Evolutionary conservation across 2,888 invertebrate species (phyloP).

Genomic region (Drosophila conformis): DNA sequence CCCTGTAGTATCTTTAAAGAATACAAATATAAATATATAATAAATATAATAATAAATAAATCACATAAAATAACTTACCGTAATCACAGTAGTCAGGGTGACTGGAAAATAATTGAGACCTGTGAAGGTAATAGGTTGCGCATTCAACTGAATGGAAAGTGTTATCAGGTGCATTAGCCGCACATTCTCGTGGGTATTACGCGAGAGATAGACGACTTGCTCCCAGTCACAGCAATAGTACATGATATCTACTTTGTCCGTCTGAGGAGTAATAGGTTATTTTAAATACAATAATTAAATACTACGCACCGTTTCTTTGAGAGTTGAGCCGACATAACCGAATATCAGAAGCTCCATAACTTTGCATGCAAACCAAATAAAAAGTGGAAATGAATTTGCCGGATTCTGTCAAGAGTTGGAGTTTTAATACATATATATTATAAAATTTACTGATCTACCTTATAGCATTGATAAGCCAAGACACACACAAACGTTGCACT

Average conservation of each 20-base stretch:
- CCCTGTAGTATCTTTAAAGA: slow-evolving; percentile 67
- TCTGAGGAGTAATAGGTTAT: slow-evolving; percentile 28
- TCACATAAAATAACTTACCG: slow-evolving; percentile 35
- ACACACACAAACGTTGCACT: slow-evolving; percentile 74
- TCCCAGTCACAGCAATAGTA: slow-evolving; percentile 75
- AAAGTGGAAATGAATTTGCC: slow-evolving; percentile 32
- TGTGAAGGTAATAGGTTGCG: slow-evolving; percentile 62
- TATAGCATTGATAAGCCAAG: slow-evolving; percentile 65
- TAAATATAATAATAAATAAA: background rate
- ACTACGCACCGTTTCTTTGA: slow-evolving; percentile 61
- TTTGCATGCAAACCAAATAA: slow-evolving; percentile 67
- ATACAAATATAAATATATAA: background rate
- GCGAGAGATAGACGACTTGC: slow-evolving; percentile 57
- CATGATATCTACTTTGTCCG: slow-evolving; percentile 67
- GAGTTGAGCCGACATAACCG: slow-evolving; percentile 67
- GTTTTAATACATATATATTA: background rate
- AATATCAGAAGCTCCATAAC: slow-evolving; percentile 62
- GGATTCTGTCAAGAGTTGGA: slow-evolving; percentile 51
- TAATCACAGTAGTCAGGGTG: slow-evolving; percentile 57
- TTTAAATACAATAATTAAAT: background rate
- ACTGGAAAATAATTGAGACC: slow-evolving; percentile 72
- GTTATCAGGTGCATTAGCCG: slow-evolving; percentile 65
- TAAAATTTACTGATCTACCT: slow-evolving; percentile 49
- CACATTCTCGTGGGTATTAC: slow-evolving; percentile 59
- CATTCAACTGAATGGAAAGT: slow-evolving; percentile 64